These are phyloP conservation scores for Conus ventricosus DNA, from an alignment of 1,140 invertebrate genomes.

Conservation along the genomic window DNA sequence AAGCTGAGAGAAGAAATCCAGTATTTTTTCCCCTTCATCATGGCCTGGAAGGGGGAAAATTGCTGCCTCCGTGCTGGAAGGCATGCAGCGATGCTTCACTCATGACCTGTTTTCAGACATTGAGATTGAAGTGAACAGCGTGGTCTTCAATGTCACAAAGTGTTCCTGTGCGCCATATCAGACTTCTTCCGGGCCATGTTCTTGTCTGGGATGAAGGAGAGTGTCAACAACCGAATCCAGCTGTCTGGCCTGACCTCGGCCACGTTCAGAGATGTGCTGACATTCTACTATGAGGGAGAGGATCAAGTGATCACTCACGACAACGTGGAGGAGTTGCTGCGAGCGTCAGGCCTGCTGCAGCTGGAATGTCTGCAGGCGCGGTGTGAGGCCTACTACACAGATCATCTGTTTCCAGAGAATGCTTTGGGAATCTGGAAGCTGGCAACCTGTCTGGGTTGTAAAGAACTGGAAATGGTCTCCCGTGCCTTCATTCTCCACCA, in stretches of 20 bases:
- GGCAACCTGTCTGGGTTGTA: slow-evolving; percentile 49
- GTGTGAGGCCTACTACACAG: slow-evolving; percentile 54
- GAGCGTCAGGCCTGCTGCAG: slow-evolving; percentile 55
- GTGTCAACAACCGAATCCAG: slow-evolving; percentile 48
- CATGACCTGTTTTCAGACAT: slow-evolving; percentile 43
- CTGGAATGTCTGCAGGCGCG: slow-evolving; percentile 55
- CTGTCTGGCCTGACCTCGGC: slow-evolving; percentile 40
- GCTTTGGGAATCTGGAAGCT: slow-evolving; percentile 56
- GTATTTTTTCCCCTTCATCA: not conserved
- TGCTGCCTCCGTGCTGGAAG: slow-evolving; percentile 39
- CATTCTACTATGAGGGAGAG: slow-evolving; percentile 54
- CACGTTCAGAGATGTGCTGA: slow-evolving; percentile 52
- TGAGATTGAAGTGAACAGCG: slow-evolving; percentile 41
- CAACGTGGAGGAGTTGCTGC: slow-evolving; percentile 52
- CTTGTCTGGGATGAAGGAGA: slow-evolving; percentile 86
- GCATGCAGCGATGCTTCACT: slow-evolving; percentile 30
- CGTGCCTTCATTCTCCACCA: slow-evolving; percentile 48
- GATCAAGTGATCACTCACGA: slow-evolving; percentile 52
- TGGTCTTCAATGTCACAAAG: slow-evolving; percentile 49
- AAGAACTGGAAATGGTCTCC: slow-evolving; percentile 43
- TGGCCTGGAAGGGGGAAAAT: slow-evolving; percentile 37
- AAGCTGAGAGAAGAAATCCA: not conserved
- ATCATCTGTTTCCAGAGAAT: slow-evolving; percentile 52
- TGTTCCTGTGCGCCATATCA: slow-evolving; percentile 90
- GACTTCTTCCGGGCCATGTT: slow-evolving; percentile 96